phyloP scores from a whole-genome alignment of 2,113 vertebrate genomes.

The Platysteira castanea region DNA sequence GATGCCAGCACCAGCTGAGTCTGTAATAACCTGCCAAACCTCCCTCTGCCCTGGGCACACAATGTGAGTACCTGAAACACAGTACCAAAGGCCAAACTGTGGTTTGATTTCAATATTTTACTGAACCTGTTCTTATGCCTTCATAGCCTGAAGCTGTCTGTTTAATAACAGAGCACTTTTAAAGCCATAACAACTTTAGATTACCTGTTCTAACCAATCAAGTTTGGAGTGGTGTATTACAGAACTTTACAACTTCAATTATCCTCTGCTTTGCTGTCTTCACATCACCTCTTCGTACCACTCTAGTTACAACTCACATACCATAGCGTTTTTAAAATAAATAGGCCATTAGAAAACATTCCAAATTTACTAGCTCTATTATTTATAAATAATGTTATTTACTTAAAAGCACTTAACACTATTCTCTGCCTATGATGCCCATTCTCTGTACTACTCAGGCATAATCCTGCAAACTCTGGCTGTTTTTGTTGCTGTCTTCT shows the following conservation, averaged over 20 bases:
- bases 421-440: background rate
- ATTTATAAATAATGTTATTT: background rate
- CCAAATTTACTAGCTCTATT: background rate
- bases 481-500: background rate
- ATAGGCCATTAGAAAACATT: background rate
- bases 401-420: background rate
- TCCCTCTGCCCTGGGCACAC: background rate
- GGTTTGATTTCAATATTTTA: background rate
- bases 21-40: background rate
- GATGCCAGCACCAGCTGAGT: background rate
- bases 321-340: background rate
- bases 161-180: background rate
- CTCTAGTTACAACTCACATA: background rate
- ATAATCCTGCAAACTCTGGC: background rate
- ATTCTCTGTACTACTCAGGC: background rate
- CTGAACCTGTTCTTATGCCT: background rate
- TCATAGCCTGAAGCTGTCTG: background rate
- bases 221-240: background rate
- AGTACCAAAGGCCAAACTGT: background rate
- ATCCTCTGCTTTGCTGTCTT: background rate
- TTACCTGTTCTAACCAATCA: background rate
- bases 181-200: background rate
- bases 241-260: background rate
- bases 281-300: background rate
- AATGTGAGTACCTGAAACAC: background rate